Evolutionary conservation across 1,140 invertebrate species (phyloP).

Genomic region (Venturia canescens): DNA sequence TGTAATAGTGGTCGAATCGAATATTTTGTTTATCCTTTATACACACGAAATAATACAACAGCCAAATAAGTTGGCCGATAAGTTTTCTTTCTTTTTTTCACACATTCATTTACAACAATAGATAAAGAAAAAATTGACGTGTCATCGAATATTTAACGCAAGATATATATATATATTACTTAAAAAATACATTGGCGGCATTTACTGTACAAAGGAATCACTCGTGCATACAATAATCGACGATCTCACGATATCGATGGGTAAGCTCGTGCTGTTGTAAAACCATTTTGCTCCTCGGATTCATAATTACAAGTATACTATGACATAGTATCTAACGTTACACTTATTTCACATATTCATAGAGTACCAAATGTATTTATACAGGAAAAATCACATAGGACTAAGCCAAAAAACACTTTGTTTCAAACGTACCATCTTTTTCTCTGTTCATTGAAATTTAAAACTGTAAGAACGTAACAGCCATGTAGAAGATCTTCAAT

Average conservation of each 20-base stretch:
- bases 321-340: neutral
- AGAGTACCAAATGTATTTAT: too few relatives aligned
- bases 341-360: neutral
- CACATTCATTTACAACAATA: too few relatives aligned
- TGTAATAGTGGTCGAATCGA: too few relatives aligned
- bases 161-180: constrained; percentile 8
- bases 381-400: too few relatives aligned
- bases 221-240: neutral
- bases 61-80: too few relatives aligned
- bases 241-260: neutral
- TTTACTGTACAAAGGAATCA: constrained; percentile 25
- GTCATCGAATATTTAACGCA: neutral
- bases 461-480: constrained; percentile 23
- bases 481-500: constrained; percentile 23
- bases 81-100: neutral
- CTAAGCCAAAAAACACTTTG: too few relatives aligned
- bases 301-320: neutral
- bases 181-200: constrained; percentile 30
- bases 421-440: neutral
- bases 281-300: neutral
- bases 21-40: too few relatives aligned
- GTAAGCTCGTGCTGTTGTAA: neutral
- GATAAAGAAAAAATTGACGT: too few relatives aligned
- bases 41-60: too few relatives aligned
- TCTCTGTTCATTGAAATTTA: neutral